Evolutionary conservation across 1,140 invertebrate genomes (phyloP), one percentile per base, ranked within the genome.

Genomic region (Halictus rubicundus): DNA sequence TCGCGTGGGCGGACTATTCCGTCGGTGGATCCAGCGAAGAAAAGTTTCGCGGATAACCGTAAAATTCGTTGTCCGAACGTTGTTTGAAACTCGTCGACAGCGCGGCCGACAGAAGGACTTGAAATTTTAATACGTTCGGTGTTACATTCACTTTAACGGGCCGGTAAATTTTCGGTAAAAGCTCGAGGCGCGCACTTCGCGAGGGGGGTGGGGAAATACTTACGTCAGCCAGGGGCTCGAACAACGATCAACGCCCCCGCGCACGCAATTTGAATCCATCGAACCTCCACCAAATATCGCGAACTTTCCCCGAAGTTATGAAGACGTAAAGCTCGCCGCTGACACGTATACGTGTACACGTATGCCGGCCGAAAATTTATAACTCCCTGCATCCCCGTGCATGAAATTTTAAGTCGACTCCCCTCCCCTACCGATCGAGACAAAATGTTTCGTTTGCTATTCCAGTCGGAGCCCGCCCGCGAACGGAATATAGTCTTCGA

Each of bases 81-180:
- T 27, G 39, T 52, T 49, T n/a, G 49, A 73, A 73, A 64, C 27
- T 39, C 42, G 23, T 49, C 32, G 6, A 19, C 10, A 14, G 9
- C 21, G 10, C 9, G 21, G 27, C 12, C 14, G 4, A 60, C 59
- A 23, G 14, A 10, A 57, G 21, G 14, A 64, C 19, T 23, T 49
- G 14, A 73, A 73, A 73, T 73, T 73, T 64, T 52, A 73, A 73
- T 64, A 52, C 42, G 46, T 2, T 6, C 42, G 0, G 21, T 16
- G 42, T 64, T 52, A 23, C 42, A 21, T 32, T 39, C 60, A 0
- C 27, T 73, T 64, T 21, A 23, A 37, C 42, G 12, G 7, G 23
- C 25, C 16, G 5, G n/a, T 71, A 64, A 73, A 72, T 61, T 46
- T 25, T 19, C 25, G 39, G 42, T 72, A 61, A 63, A 72, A 72